Conservation (phyloP, 2,113 vertebrate genomes). For the Sterrhoptilus dennistouni region DNA sequence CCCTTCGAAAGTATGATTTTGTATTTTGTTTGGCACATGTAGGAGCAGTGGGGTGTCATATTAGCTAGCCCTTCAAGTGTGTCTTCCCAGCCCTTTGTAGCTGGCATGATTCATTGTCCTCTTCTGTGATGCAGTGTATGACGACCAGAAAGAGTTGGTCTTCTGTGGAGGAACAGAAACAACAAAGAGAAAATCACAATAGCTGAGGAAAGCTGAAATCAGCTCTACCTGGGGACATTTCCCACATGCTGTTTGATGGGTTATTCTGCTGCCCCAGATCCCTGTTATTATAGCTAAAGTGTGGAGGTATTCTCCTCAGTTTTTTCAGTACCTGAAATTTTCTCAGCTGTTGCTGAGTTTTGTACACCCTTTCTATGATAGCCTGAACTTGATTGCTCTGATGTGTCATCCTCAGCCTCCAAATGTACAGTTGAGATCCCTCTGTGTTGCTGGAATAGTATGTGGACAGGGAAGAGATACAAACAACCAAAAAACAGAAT, state of each 20-base stretch:
- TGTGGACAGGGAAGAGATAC: background rate
- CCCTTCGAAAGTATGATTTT: background rate
- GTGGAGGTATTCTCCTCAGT: background rate
- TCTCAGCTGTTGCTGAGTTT: background rate
- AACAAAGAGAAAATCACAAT: background rate
- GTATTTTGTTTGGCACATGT: background rate
- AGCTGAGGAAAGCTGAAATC: background rate
- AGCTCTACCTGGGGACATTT: background rate
- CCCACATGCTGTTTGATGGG: background rate
- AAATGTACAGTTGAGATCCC: background rate
- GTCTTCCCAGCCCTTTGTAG: background rate
- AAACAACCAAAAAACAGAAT: background rate
- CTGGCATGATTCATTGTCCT: background rate
- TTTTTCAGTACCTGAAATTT: background rate
- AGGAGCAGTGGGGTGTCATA: background rate
- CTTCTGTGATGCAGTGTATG: background rate
- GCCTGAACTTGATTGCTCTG: background rate
- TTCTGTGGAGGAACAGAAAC: background rate
- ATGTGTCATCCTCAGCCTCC: background rate
- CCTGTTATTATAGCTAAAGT: rapidly evolving
- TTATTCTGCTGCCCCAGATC: background rate
- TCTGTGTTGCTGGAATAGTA: background rate
- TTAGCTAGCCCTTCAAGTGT: background rate
- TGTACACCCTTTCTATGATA: background rate
- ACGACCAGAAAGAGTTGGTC: background rate